Evolutionary conservation across 2,797 vertebrate species (phyloP).

Genomic region (Micromesistius poutassou): DNA sequence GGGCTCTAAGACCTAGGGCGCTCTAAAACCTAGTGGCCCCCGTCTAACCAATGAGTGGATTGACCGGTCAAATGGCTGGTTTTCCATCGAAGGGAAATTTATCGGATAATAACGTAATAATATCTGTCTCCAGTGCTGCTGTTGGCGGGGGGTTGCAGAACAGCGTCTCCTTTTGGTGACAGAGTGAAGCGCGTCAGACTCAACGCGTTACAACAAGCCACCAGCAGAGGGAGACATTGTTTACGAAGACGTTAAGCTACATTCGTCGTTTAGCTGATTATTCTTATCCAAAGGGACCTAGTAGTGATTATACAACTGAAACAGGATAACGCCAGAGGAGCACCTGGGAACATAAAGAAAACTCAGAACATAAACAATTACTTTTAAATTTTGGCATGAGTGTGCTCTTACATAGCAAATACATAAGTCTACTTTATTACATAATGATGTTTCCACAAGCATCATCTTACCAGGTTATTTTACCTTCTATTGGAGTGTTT

Average conservation of each 20-base stretch:
- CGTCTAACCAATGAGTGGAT: neutral
- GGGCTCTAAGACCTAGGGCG: no score
- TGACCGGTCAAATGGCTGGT: neutral
- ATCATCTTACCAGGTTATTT: no score
- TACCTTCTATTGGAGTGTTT: no score
- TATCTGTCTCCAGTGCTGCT: neutral
- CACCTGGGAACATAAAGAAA: no score
- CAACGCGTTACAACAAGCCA: neutral
- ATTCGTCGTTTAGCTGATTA: neutral
- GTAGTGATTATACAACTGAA: neutral
- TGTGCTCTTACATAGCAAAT: neutral
- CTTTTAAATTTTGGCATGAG: neutral
- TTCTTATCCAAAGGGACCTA: neutral
- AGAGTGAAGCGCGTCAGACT: neutral
- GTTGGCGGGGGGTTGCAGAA: neutral
- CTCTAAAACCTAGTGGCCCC: no score
- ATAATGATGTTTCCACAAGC: no score
- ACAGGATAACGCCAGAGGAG: neutral
- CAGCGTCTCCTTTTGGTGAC: neutral
- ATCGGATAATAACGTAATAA: neutral
- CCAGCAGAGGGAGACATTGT: neutral
- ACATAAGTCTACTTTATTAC: no score
- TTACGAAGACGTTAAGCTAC: neutral
- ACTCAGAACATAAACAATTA: neutral
- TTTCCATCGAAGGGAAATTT: neutral